These are phyloP conservation scores for Lasioglossum figueresi DNA, from an alignment of 2,888 invertebrate species.

Conservation along the genomic window DNA sequence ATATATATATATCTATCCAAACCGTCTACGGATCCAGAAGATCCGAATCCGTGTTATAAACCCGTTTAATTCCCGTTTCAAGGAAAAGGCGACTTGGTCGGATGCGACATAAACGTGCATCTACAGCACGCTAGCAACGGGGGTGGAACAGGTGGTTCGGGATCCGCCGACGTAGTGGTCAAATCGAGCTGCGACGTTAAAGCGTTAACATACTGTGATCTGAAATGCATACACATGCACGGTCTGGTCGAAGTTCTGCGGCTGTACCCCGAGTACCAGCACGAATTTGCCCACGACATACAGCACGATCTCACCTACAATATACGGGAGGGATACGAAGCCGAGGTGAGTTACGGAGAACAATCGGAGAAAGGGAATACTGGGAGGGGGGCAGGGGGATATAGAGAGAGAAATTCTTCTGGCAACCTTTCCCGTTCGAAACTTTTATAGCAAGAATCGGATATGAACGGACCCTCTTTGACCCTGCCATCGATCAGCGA, in stretches of 20 bases:
- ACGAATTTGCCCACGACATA: constrained; percentile 96
- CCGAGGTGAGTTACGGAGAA: constrained; percentile 87
- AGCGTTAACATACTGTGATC: constrained; percentile 97
- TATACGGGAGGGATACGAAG: constrained; percentile 95
- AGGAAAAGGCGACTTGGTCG: constrained; percentile 98
- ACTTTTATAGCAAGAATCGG: constrained; percentile 87
- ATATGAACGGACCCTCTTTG: constrained; percentile 91
- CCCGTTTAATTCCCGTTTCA: constrained; percentile 60
- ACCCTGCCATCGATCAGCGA: constrained; percentile 97
- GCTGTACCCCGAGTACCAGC: constrained; percentile 97
- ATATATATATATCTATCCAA: background rate
- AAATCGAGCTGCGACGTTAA: constrained; percentile 98
- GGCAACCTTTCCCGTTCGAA: constrained; percentile 81
- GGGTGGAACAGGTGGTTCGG: constrained; percentile 86
- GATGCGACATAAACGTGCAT: constrained; percentile 95
- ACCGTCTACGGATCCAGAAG: background rate
- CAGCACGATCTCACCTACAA: constrained; percentile 98
- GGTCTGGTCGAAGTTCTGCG: constrained; percentile 95
- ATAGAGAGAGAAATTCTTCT: constrained; percentile 85
- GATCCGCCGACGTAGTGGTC: constrained; percentile 90
- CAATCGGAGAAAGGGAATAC: background rate
- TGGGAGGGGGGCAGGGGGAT: background rate
- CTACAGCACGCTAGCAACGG: constrained; percentile 88
- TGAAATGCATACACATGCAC: constrained; percentile 96
- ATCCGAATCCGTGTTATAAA: background rate